Evolutionary conservation across 2,888 invertebrate genomes (phyloP), one percentile per base, ranked within the genome.

Genomic region (Corbicula japonica): DNA sequence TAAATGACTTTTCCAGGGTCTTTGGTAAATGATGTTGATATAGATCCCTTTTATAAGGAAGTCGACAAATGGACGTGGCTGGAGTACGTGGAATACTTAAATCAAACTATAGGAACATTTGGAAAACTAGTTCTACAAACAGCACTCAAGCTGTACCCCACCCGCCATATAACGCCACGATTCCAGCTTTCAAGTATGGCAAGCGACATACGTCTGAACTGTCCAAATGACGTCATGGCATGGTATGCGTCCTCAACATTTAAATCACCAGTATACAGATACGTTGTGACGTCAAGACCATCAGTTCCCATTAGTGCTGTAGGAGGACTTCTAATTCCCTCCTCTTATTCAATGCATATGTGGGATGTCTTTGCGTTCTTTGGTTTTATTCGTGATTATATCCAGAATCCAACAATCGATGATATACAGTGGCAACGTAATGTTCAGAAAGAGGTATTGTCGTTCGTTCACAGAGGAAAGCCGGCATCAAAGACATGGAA

Each of bases 101-200:
- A 82, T 3, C 75, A 84, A 15, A 85, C 83, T 6, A 66, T 91
- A 10, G 85, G 81, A 63, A 85, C 89, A 38, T 91, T 92, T 73
- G 86, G 84, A 6, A 60, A 65, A 2, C 58, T 83, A 18, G 76
- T 86, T 2, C 61, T 73, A 0, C 58, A 83, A n/a, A 80, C 71
- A 48, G 86, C 88, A 8, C 34, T 88, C n/a, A 68, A 72, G 12
- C 66, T 86, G n/a, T 90, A 90, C 61, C 84, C 86, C 30, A 12
- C 75, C 56, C 23, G 76, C 26, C 3, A 60, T n/a, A 62, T 70
- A 12, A 86, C 87, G 3, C 88, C 90, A 0, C 89, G 89, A 60
- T 86, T 86, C 65, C 86, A 89, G 48, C 86, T 90, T 54, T 86
- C 91, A 12, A 87, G 87, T 35, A 90, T 92, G 90, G 88, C 89